Evolutionary conservation across 2,888 invertebrate genomes (phyloP), one percentile per base, ranked within the genome.

Genomic region (Dyspetes luteomarginatus): DNA sequence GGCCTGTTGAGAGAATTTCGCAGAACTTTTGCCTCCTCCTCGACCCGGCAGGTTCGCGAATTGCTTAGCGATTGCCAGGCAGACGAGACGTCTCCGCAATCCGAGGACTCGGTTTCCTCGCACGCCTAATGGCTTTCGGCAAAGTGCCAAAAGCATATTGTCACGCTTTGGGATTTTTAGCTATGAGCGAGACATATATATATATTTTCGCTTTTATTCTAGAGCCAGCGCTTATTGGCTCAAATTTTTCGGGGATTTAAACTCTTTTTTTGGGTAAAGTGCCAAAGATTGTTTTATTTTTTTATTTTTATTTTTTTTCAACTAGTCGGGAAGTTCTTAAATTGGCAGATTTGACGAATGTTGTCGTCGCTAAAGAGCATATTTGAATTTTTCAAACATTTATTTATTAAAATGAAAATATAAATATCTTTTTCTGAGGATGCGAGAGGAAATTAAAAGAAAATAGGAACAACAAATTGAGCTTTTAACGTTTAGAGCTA

Each of bases 51-150:
- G n/a, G 58, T 26, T 60, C 12, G 62, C 15, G 30, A 55, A 55
- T 48, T 24, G 36, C 64, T 4, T 22, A 3, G 19, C 45, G 36
- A 62, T 64, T 73, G 78, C 73, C 68, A 45, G 36, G 45, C 64
- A 67, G 12, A 52, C 43, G 26, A 41, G 43, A 52, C 65, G 36
- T 28, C 50, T 52, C 72, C 30, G 30, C 60, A 72, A 71, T 71
- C 30, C 55, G 22, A 58, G 36, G 56, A 74, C 24, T 67, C 65
- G 50, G 1, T 19, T 9, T 22, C 58, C 19, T 30, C 9, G 48
- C 50, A 7, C 24, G 60, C 15, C 17, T 60, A 67, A 52, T 50
- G 43, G n/a, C 55, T 68, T 58, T 60, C 74, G 78, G 78, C 73
- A 15, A 28, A 28, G 15, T 19, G 45, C 74, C 73, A 79, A 64